A percentile compares a stretch with the other conserved stretches of the same genome.
phyloP scores from a whole-genome alignment of 2,888 invertebrate species.

The Brenthis ino region DNA sequence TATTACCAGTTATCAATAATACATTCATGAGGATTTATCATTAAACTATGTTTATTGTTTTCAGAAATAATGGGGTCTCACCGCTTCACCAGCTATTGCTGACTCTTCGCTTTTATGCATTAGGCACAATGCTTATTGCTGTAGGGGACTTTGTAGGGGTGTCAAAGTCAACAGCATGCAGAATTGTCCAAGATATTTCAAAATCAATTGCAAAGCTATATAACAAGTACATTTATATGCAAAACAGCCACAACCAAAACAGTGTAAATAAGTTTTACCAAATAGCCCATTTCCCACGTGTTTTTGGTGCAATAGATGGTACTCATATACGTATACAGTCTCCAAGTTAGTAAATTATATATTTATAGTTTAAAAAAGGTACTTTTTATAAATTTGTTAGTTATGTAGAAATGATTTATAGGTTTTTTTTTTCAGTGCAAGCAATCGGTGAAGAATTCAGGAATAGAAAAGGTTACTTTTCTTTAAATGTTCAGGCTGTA shows the following conservation, averaged over 20 bases:
- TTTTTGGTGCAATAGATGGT: not conserved
- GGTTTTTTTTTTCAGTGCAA: no score
- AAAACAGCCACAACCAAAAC: no score
- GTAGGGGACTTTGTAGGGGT: slow-evolving; percentile 10
- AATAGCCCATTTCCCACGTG: not conserved
- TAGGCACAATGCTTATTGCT: slow-evolving; percentile 8
- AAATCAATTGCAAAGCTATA: not conserved
- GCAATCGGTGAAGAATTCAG: slow-evolving; percentile 27
- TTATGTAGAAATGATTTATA: no score
- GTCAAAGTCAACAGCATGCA: slow-evolving; percentile 3
- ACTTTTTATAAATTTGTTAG: no score
- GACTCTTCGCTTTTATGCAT: slow-evolving; percentile 4
- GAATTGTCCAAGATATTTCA: not conserved
- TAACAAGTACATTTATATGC: not conserved
- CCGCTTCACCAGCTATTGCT: not conserved
- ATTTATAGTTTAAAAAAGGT: no score
- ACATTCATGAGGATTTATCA: no score
- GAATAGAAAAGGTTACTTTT: slow-evolving; percentile 34
- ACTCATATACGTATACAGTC: slow-evolving; percentile 2
- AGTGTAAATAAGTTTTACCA: no score
- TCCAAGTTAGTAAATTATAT: no score
- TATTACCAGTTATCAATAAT: no score
- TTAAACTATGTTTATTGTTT: not conserved
- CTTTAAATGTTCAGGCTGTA: slow-evolving; percentile 38
- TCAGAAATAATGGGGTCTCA: slow-evolving; percentile 3